Base-by-base conservation (phyloP, 2,113 vertebrate genomes). In the Alethe castanea region DNA sequence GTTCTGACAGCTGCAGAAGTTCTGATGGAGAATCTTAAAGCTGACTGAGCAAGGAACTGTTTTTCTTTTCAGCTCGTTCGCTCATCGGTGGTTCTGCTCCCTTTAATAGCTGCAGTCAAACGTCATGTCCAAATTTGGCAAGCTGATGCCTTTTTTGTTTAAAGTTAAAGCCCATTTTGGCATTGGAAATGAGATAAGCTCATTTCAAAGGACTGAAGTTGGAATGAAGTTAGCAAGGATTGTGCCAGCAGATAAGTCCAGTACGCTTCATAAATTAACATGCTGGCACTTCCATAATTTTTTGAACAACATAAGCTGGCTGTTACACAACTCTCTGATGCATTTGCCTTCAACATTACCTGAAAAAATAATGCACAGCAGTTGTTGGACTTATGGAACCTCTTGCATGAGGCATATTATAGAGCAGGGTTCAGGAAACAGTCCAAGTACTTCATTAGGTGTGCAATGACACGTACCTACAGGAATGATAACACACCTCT, bases 101-200 rank as follows among this genome's bases (percentile, higher is more conserved):
- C 69, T 90, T 71, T 96, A 95, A 97, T 97, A 72, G 38, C 82
- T 96, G 47, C 87, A 88, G 74, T 96, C 86, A 91, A 90, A 96
- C 22, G 14, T 92, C 92, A 86, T 91, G 88, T 96, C 94, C 69
- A 83, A 71, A 77, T 95, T 81, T 95, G 95, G 94, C 90, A 89
- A 93, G 96, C 86, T 86, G 86, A 96, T 96, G 80, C 94, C 94
- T 97, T 95, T 54, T 97, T 98, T 97, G 92, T 97, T 98, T 95
- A 80, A 91, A 95, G 85, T 93, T 96, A 94, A 97, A 95, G 90
- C 83, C 79, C 53, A 6, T 91, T 96, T 95, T 97, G 97, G 96
- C 96, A 95, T 80, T 95, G 91, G 88, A 81, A 94, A 82, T 18
- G 15, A 86, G 78, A 61, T 76, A 94, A 82, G 31, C 44, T 97